Evolutionary conservation across 2,797 vertebrate species (phyloP), one percentile per base, ranked within the genome.

Genomic region (Oreochromis grahami): DNA sequence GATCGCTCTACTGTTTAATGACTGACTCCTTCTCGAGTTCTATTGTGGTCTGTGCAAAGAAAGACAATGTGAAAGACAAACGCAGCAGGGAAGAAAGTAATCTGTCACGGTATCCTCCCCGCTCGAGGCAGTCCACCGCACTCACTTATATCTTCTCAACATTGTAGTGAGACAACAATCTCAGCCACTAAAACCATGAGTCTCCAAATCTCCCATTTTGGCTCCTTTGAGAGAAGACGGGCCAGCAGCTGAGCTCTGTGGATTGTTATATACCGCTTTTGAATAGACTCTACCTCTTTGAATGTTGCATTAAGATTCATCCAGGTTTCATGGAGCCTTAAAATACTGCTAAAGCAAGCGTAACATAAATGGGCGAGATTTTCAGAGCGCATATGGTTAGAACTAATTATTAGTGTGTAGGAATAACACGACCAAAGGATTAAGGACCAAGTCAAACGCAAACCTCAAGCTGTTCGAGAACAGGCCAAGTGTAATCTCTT

Each of bases 91-190:
- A 63, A 76, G 43, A 80, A 51, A 12, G 43, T 74, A 52, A 87
- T 58, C 83, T 70, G 82, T 17, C 90, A 77, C 79, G n/a, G 63
- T 19, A 68, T 89, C 84, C 58, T 81, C 68, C 63, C 48, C 2
- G 90, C 91, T 83, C 19, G 55, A 48, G 88, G 90, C 84, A 1
- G 84, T 88, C 79, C 85, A 15, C 79, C 9, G 76, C 19, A 2
- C 51, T 89, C 79, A 78, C 89, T 88, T 53, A 72, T 52, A 82
- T 80, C 88, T 80, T 48, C 88, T 84, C 84, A 56, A 83, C 87
- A 86, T 81, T 84, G 85, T 84, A 63, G 89, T 82, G 82, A 26
- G 85, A 90, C 87, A 88, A 86, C 86, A 85, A 87, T 85, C 87
- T 88, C 84, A 89, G 78, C 80, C 82, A 77, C 81, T 58, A 86